Evolutionary conservation across 1,140 invertebrate species (phyloP), one percentile per base, ranked within the genome.

Genomic region (Diploscapter pachys): DNA sequence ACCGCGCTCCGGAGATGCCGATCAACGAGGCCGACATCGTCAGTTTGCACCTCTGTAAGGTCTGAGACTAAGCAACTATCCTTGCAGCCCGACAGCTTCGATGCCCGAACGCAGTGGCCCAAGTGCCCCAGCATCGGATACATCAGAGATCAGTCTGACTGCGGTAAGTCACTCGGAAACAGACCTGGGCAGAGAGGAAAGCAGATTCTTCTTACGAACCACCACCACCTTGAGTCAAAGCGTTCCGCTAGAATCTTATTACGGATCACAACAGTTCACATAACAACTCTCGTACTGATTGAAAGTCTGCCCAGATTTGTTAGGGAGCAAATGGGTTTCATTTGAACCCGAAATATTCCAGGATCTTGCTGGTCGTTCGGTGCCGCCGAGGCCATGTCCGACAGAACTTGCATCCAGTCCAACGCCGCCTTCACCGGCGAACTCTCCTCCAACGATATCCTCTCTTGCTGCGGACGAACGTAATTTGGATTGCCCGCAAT

Each of bases 331-430:
- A n/a, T 9, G 9, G 5, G 4, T 88, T 66, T 59, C 8, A 64
- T 13, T 2, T 2, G 9, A 65, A 11, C 9, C n/a, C 11, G 71
- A 71, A 57, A 11, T 63, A 57, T 66, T 74, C 80, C 56, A 73
- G 68, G 78, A 63, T 81, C 76, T 67, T 85, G 81, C 67, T 86
- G 91, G 91, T 92, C 93, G 6, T 93, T 94, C 86, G 93, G 92
- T 63, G 93, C 94, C 31, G 93, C 93, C 0, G 93, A 94, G 87
- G 92, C 93, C 2, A 96, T 96, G 91, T 93, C 93, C 13, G 94
- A 97, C 86, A 88, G 94, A 70, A 89, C 89, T 63, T 97, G 94
- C 86, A 94, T 95, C 78, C 91, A 92, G 78, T 92, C 91, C 0
- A 89, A 91, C 31, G 93, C 90, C 31, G 89, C 89, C 50, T 81